Conservation (phyloP, 2,888 invertebrate genomes). For the Pteria penguin region DNA sequence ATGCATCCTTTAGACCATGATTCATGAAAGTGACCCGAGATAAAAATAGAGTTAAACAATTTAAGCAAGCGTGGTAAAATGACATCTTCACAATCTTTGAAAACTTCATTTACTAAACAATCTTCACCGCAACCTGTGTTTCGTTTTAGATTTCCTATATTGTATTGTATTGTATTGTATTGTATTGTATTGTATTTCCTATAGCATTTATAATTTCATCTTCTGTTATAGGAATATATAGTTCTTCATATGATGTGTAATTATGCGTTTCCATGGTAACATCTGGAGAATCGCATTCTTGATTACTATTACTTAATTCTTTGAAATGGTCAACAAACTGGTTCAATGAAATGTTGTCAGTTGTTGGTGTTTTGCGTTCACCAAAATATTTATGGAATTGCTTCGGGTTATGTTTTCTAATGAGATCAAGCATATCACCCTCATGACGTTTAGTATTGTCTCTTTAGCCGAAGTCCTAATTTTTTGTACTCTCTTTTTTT, state of each 20-base stretch:
- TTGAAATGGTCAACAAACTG: background rate
- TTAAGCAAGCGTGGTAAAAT: conserved; percentile 10
- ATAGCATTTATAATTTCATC: conserved; percentile 7
- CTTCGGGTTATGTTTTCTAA: background rate
- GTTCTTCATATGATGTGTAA: background rate
- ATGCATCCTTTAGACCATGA: conserved; percentile 35
- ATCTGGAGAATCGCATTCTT: conserved; percentile 2
- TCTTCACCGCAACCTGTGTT: conserved; percentile 20
- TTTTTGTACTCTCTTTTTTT: background rate
- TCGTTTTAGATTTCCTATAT: too few species aligned
- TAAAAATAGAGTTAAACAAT: conserved; percentile 31
- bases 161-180: too few species aligned
- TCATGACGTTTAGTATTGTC: too few species aligned
- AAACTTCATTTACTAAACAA: conserved; percentile 31
- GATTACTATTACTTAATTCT: background rate
- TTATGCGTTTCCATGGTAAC: background rate
- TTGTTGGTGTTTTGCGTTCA: too few species aligned
- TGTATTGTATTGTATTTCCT: too few species aligned
- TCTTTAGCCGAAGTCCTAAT: background rate
- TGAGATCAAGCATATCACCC: background rate
- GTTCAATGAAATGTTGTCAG: background rate
- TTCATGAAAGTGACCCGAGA: conserved; percentile 14
- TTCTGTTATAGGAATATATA: background rate
- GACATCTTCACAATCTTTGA: conserved; percentile 31
- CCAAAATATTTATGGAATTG: conserved; percentile 2